These are phyloP conservation scores for Pseudobourletiella spinata DNA, from an alignment of 1,140 invertebrate genomes.

Conservation along the genomic window DNA sequence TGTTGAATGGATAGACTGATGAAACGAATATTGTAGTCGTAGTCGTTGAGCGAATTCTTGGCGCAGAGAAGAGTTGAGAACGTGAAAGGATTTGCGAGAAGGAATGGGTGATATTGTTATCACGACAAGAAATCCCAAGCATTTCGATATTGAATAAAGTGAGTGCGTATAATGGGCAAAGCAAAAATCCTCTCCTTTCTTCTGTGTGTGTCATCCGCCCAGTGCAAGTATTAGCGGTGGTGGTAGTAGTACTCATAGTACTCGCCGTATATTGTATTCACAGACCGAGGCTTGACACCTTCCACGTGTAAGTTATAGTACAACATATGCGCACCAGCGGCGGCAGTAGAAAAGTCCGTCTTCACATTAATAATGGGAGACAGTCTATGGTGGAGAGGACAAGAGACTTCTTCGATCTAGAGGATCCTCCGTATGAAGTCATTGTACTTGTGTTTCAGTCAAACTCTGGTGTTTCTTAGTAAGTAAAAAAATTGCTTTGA, in stretches of 20 bases:
- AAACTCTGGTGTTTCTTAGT: not conserved
- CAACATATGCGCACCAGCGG: too few relatives aligned
- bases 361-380: not conserved
- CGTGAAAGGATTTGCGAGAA: slow-evolving; percentile 19
- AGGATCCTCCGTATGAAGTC: too few relatives aligned
- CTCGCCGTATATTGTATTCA: too few relatives aligned
- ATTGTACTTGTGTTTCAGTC: not conserved
- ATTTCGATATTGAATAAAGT: slow-evolving; percentile 27
- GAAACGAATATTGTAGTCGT: slow-evolving; percentile 7
- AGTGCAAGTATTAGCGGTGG: too few relatives aligned
- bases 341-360: too few relatives aligned
- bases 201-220: too few relatives aligned
- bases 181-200: not conserved
- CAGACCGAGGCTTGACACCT: too few relatives aligned
- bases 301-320: too few relatives aligned
- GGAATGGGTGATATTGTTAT: slow-evolving; percentile 27
- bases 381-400: too few relatives aligned
- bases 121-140: slow-evolving; percentile 27
- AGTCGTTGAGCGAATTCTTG: slow-evolving; percentile 2
- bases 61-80: slow-evolving; percentile 8
- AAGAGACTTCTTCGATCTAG: too few relatives aligned
- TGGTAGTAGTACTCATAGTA: too few relatives aligned
- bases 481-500: not conserved
- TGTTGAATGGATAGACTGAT: slow-evolving; percentile 2
- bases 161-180: not conserved